phyloP scores from a whole-genome alignment of 1,140 invertebrate species.

The Triops longicaudatus region DNA sequence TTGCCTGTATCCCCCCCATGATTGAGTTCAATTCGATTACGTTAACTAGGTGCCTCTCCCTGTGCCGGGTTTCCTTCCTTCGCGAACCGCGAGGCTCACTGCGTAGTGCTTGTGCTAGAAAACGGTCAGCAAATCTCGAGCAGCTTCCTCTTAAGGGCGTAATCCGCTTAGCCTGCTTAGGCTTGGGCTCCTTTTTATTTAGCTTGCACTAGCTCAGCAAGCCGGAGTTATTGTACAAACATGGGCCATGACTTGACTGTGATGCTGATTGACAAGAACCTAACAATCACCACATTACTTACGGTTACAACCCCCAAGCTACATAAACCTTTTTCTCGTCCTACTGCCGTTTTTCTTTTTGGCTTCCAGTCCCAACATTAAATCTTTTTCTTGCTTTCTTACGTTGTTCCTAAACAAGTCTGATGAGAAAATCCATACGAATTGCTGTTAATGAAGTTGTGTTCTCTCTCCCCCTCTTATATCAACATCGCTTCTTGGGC shows the following conservation, averaged over 20 bases:
- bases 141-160: neutral
- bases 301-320: neutral
- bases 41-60: neutral
- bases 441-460: neutral
- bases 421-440: neutral
- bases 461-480: neutral
- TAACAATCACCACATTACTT: slow-evolving; percentile 4
- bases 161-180: slow-evolving; percentile 2
- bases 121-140: neutral
- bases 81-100: neutral
- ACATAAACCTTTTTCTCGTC: neutral
- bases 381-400: neutral
- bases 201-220: neutral
- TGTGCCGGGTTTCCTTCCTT: neutral
- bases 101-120: neutral
- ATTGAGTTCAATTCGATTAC: slow-evolving; percentile 8
- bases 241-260: slow-evolving; percentile 7
- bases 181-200: neutral
- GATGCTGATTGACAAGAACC: slow-evolving; percentile 14
- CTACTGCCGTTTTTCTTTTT: neutral
- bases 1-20: neutral
- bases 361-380: neutral
- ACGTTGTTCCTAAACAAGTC: neutral
- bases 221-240: neutral
- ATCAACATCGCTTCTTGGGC: neutral